Base-by-base conservation (phyloP, 1,140 invertebrate genomes). In the Hirudo medicinalis region DNA sequence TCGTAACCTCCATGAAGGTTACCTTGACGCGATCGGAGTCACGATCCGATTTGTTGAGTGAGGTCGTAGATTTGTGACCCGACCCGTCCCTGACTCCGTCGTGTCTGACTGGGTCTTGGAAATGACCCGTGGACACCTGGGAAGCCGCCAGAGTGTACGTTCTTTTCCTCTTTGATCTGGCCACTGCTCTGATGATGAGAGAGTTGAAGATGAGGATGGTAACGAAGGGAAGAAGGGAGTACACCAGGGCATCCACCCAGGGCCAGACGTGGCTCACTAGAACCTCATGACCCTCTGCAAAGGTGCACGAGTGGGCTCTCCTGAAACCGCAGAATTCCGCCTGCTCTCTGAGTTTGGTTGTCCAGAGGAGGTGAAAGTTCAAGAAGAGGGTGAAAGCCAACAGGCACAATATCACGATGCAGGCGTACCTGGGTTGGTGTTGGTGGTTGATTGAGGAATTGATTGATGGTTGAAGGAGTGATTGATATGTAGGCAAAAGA, bases 211-310 rank as follows among this genome's bases (percentile, higher is more conserved):
- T 60, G 29, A 71, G 32, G 66, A 80, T 79, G 27, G 75, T 75
- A 3, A 77, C 71, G 67, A 78, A 79, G 2, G 79, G 79, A 0
- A 79, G 19, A 32, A 80, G 76, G 13, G 77, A 78, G 71, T 80
- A 80, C 20, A 80, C 74, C 27, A 74, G 74, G 13, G 78, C 77
- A 69, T 80, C 79, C 0, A 80, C 75, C 80, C 80, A 81, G 1
- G 77, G 77, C 78, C 78, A 79, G 4, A 76, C 69, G 27, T 74
- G 71, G 2, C 76, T 73, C 13, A 80, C 75, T 0, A 76, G 60
- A 19, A 73, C 22, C 53, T 66, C 11, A 68, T 76, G 72, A 1
- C 49, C 43, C 19, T 71, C 49, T 8, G 71, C 72, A 49, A 32
- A 17, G 6, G 60, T 53, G 63, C 72, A 69, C 0, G n/a, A n/a